These are phyloP conservation scores for Pantelozetes paolii DNA, from an alignment of 2,888 invertebrate genomes.

Conservation along the genomic window DNA sequence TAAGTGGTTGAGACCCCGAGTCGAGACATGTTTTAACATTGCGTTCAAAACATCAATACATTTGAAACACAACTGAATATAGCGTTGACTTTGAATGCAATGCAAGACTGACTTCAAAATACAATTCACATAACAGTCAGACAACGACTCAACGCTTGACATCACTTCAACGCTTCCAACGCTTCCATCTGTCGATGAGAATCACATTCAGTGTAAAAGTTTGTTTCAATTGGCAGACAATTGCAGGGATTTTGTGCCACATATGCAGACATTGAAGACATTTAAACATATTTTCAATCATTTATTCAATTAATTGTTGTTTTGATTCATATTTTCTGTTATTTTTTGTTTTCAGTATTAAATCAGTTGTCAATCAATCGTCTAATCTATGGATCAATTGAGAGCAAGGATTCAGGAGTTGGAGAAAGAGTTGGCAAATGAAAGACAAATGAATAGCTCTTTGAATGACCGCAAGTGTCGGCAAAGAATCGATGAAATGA, in stretches of 20 bases:
- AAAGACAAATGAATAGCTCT: background rate
- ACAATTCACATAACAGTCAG: no score
- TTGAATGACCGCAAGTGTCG: constrained; percentile 51
- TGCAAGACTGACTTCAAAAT: no score
- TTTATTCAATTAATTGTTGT: background rate
- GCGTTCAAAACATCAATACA: background rate
- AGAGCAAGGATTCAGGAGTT: constrained; percentile 17
- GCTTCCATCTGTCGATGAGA: constrained; percentile 1
- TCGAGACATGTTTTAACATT: constrained; percentile 39
- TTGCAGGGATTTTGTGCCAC: background rate
- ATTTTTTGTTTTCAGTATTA: background rate
- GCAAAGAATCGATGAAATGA: constrained; percentile 80
- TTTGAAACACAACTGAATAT: background rate
- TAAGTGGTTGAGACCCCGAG: constrained; percentile 25
- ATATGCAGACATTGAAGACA: no score
- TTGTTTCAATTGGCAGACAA: background rate
- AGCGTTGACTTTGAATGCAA: constrained; percentile 1
- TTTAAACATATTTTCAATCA: background rate
- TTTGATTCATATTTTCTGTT: background rate
- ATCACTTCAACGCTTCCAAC: background rate
- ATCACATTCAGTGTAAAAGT: background rate
- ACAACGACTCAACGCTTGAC: background rate
- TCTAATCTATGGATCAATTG: constrained; percentile 23
- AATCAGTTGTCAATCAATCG: background rate
- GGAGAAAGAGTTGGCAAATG: constrained; percentile 16